Evolutionary conservation across 2,888 invertebrate genomes (phyloP).

Genomic region (Nezara viridula): DNA sequence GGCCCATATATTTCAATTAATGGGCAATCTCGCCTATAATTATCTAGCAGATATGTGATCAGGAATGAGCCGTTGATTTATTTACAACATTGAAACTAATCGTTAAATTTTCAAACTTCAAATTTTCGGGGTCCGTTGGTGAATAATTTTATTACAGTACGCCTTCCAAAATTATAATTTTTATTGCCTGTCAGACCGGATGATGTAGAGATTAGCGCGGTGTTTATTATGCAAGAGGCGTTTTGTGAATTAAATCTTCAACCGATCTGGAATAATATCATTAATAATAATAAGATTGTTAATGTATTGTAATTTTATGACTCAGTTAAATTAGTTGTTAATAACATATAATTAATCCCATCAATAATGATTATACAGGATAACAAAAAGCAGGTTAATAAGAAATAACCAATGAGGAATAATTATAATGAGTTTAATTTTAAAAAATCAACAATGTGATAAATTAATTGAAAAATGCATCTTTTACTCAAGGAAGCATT

Average conservation of each 20-base stretch:
- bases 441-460: too few species aligned
- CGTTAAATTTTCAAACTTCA: neutral
- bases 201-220: neutral
- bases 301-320: neutral
- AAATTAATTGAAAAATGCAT: too few species aligned
- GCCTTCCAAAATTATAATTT: neutral
- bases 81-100: neutral
- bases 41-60: constrained; percentile 6
- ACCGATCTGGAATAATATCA: neutral
- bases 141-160: neutral
- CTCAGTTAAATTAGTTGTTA: too few species aligned
- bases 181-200: neutral
- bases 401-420: too few species aligned
- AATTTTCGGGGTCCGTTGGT: neutral
- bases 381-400: too few species aligned
- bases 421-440: too few species aligned
- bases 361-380: too few species aligned
- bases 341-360: too few species aligned
- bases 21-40: neutral
- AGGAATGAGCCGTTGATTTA: neutral
- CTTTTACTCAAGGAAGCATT: too few species aligned
- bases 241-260: neutral
- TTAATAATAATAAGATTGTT: too few species aligned
- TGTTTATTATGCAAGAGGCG: neutral
- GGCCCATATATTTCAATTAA: constrained; percentile 39